phyloP scores from a whole-genome alignment of 2,888 invertebrate species.

The Eueremaeus valkanovi region DNA sequence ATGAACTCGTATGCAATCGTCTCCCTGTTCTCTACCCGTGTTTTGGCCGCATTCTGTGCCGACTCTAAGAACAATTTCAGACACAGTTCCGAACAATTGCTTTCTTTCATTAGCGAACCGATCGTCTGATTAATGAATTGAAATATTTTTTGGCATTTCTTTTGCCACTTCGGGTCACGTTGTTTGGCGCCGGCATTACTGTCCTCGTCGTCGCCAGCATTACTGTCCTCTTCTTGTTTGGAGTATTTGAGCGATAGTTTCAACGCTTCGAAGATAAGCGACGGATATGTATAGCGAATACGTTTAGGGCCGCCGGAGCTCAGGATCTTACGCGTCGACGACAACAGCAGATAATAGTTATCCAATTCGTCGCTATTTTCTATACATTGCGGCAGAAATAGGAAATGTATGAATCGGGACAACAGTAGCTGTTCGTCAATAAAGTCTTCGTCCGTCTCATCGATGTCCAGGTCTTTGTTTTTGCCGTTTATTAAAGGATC shows the following conservation, averaged over 20 bases:
- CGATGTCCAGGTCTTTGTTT: constrained; percentile 14
- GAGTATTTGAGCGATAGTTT: constrained; percentile 79
- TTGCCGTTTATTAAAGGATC: constrained; percentile 40
- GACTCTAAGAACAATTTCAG: constrained; percentile 91
- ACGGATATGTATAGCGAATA: constrained; percentile 85
- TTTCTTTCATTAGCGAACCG: constrained; percentile 85
- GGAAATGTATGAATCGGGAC: constrained; percentile 60
- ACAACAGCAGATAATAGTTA: constrained; percentile 38
- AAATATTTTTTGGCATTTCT: constrained; percentile 96
- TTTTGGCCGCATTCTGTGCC: constrained; percentile 84
- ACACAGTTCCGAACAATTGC: constrained; percentile 88
- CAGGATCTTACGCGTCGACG: constrained; percentile 75
- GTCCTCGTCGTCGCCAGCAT: constrained; percentile 68
- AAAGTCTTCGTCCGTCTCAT: constrained; percentile 68
- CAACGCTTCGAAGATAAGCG: constrained; percentile 89
- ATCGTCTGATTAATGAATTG: constrained; percentile 97
- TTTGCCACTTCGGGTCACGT: constrained; percentile 98
- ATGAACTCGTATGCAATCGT: constrained; percentile 97
- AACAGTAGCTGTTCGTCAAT: constrained; percentile 89
- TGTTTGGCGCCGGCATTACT: constrained; percentile 62
- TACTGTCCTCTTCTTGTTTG: constrained; percentile 62
- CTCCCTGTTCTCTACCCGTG: constrained; percentile 89
- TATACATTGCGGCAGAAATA: constrained; percentile 48
- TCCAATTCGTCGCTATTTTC: constrained; percentile 37
- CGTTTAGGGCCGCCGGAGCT: constrained; percentile 83